Conservation (phyloP, 1,140 invertebrate species). For the Sogatella furcifera region DNA sequence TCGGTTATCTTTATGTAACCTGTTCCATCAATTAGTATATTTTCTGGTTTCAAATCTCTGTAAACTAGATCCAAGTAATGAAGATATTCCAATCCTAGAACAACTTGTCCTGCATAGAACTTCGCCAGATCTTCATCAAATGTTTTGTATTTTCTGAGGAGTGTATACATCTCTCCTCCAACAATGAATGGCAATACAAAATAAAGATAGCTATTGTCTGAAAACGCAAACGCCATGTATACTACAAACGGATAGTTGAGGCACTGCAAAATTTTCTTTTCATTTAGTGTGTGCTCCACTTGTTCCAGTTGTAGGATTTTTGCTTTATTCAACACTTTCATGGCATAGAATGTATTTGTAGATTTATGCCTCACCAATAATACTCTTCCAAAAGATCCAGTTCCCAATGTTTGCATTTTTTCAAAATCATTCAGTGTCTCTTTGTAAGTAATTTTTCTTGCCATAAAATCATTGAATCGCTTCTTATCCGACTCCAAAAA, state of each 20-base stretch:
- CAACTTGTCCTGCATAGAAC: constrained; percentile 90
- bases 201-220: constrained; percentile 79
- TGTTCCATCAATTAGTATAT: constrained; percentile 72
- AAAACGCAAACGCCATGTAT: constrained; percentile 70
- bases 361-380: constrained; percentile 62
- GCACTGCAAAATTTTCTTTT: constrained; percentile 72
- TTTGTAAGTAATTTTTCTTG: background rate
- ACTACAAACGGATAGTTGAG: constrained; percentile 77
- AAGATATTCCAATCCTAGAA: constrained; percentile 86
- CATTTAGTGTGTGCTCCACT: constrained; percentile 72
- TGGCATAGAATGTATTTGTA: constrained; percentile 55
- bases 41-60: constrained; percentile 93
- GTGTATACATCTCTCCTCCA: constrained; percentile 76
- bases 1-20: constrained; percentile 50
- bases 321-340: constrained; percentile 85
- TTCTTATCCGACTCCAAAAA: background rate
- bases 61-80: constrained; percentile 85
- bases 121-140: constrained; percentile 70
- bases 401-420: constrained; percentile 65
- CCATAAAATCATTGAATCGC: background rate
- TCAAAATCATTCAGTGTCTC: constrained; percentile 34
- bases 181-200: constrained; percentile 67
- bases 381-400: constrained; percentile 83
- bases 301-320: constrained; percentile 80
- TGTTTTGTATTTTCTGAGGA: constrained; percentile 55